Evolutionary conservation across 1,140 invertebrate genomes (phyloP).

Genomic region (Diprion similis): DNA sequence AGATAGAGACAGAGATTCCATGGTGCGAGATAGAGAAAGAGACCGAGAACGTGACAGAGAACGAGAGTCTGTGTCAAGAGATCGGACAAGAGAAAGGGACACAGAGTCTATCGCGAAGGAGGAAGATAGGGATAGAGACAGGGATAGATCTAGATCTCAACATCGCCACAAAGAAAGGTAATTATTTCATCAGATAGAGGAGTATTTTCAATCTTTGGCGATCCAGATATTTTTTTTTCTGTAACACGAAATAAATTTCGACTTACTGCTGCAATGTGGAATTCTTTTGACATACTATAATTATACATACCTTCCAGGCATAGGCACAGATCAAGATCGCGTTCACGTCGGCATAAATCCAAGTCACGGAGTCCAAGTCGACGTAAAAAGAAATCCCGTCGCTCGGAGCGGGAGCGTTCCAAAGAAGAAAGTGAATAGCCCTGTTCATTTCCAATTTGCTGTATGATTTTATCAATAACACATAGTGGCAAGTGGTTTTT

Average conservation of each 20-base stretch:
- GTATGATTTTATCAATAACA: background rate
- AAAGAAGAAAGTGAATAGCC: slow-evolving; percentile 68
- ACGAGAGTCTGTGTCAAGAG: slow-evolving; percentile 46
- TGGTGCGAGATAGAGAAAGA: slow-evolving; percentile 45
- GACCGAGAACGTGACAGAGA: slow-evolving; percentile 51
- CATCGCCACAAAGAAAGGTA: slow-evolving; percentile 60
- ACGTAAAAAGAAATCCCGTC: slow-evolving; percentile 71
- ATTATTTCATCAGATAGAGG: background rate
- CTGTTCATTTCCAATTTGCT: background rate
- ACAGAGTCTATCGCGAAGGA: slow-evolving; percentile 54
- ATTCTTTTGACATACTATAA: background rate
- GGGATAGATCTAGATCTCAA: slow-evolving; percentile 55
- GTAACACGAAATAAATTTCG: background rate
- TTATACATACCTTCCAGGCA: slow-evolving; percentile 52
- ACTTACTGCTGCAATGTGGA: no score
- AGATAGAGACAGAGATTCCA: slow-evolving; percentile 49
- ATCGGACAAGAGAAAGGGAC: slow-evolving; percentile 54
- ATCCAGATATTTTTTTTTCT: background rate
- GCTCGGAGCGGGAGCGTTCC: slow-evolving; percentile 62
- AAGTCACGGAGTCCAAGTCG: slow-evolving; percentile 68
- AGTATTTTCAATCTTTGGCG: no score
- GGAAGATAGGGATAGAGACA: slow-evolving; percentile 54
- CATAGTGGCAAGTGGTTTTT: background rate
- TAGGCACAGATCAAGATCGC: slow-evolving; percentile 65
- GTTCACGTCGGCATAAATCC: slow-evolving; percentile 65